Percentiles rank a stretch among this genome's conserved stretches.
Evolutionary conservation across 1,140 invertebrate genomes (phyloP).

Genomic region (Calephelis nemesis): DNA sequence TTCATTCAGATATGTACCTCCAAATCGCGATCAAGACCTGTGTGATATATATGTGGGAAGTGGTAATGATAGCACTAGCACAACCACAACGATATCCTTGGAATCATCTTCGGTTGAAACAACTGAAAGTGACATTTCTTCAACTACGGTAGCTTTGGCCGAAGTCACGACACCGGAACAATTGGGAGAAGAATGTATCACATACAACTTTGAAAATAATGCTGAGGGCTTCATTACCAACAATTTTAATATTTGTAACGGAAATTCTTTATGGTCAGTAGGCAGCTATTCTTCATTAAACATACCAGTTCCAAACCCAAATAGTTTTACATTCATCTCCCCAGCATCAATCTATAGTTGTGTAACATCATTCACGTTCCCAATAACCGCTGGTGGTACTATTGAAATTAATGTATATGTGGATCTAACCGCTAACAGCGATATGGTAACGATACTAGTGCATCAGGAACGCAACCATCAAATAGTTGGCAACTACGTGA

Average conservation of each 20-base stretch:
- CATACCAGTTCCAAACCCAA: not conserved
- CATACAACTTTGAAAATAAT: not conserved
- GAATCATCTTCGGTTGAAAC: not conserved
- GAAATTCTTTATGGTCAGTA: not conserved
- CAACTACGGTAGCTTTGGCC: not conserved
- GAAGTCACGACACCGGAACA: not conserved
- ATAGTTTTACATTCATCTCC: not conserved
- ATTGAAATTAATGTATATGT: constrained; percentile 1
- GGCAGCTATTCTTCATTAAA: not conserved
- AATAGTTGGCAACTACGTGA: not conserved
- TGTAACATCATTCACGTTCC: not conserved
- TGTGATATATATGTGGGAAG: not conserved
- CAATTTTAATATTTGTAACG: not conserved
- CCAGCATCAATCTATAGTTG: constrained; percentile 1
- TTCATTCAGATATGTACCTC: not conserved
- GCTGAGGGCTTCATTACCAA: not conserved
- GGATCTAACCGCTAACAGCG: not conserved
- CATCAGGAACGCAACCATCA: too few relatives aligned
- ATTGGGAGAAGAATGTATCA: not conserved
- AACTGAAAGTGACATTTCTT: not conserved
- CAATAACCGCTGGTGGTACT: not conserved
- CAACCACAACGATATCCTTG: too few relatives aligned
- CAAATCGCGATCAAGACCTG: not conserved
- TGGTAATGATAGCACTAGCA: not conserved
- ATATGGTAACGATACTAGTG: too few relatives aligned